These are phyloP conservation scores for Venturia canescens DNA, from an alignment of 1,140 invertebrate genomes.

Conservation along the genomic window DNA sequence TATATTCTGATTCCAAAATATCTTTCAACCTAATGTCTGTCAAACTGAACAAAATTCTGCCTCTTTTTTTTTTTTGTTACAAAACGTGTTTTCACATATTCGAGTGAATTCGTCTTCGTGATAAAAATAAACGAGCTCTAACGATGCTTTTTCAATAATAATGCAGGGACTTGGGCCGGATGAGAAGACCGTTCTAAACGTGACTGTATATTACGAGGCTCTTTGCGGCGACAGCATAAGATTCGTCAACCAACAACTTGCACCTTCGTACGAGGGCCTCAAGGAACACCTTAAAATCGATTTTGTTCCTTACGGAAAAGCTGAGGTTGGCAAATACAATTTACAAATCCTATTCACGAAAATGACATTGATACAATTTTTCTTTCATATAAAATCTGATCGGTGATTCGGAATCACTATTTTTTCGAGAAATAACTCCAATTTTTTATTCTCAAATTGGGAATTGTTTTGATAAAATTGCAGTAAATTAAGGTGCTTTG, in stretches of 20 bases:
- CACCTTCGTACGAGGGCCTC: constrained; percentile 74
- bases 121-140: no score
- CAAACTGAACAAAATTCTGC: no score
- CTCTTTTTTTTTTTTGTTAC: no score
- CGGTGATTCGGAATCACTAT: no score
- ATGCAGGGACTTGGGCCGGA: constrained; percentile 35
- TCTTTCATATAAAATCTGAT: background rate
- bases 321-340: constrained; percentile 76
- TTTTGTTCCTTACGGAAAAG: constrained; percentile 89
- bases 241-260: constrained; percentile 81
- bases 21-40: no score
- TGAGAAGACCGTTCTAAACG: constrained; percentile 46
- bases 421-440: no score
- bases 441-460: no score
- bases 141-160: background rate
- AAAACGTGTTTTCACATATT: background rate
- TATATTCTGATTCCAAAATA: no score
- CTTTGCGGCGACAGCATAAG: constrained; percentile 86
- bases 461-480: no score
- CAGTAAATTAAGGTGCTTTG: no score
- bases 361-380: background rate
- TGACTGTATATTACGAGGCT: constrained; percentile 86
- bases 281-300: constrained; percentile 75
- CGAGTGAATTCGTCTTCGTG: no score
- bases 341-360: background rate